phyloP scores from a whole-genome alignment of 2,113 vertebrate genomes.

The Melanocharis versteri region DNA sequence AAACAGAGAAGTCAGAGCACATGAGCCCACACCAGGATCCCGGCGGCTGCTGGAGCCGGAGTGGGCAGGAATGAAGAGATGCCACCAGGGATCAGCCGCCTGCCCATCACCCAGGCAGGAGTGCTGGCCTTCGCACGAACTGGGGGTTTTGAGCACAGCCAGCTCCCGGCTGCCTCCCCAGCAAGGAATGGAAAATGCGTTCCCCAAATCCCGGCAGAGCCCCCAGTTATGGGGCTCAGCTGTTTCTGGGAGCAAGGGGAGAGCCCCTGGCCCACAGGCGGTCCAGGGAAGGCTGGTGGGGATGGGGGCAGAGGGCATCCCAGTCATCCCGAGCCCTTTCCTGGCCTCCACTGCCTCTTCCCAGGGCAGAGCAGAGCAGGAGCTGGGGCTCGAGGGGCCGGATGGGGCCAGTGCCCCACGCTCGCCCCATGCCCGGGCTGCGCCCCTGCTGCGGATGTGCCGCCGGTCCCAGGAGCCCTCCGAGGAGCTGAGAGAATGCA shows the following conservation, averaged over 20 bases:
- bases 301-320: background rate
- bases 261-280: fast-evolving
- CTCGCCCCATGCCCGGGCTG: background rate
- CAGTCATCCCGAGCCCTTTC: background rate
- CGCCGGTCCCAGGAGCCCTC: background rate
- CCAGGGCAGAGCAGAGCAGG: background rate
- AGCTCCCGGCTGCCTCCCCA: background rate
- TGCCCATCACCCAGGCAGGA: background rate
- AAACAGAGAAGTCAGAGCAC: background rate
- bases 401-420: background rate
- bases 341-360: background rate
- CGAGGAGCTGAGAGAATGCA: constrained; percentile 1
- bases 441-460: background rate
- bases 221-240: background rate
- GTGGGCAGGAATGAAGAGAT: background rate
- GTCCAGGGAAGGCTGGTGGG: background rate
- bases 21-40: background rate
- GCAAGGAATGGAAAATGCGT: background rate
- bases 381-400: fast-evolving
- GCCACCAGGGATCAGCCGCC: background rate
- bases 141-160: background rate
- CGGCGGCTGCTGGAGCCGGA: background rate
- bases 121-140: fast-evolving
- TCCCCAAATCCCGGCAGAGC: background rate
- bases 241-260: background rate